Base-by-base conservation (phyloP, 2,113 vertebrate genomes). In the Malurus cyaneus region DNA sequence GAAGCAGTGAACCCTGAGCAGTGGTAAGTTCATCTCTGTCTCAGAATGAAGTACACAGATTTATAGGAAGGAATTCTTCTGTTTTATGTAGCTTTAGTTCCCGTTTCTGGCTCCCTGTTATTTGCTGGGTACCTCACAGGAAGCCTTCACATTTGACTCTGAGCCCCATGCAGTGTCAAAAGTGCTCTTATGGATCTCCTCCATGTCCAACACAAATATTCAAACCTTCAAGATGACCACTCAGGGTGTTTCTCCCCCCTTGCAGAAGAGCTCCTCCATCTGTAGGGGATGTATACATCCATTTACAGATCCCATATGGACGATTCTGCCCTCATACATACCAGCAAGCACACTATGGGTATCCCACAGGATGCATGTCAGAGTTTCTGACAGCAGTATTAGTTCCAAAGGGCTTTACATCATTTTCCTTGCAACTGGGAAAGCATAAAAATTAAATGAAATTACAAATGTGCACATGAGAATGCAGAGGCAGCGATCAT, bases 21-120 rank as follows among this genome's bases (percentile, higher is more conserved):
- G 7, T 32, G 2, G 2, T 23, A 74, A 70, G 14, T 21, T 9
- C 0, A 0, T 11, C 24, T n/a, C 9, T 49, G 14, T n/a, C 44
- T 59, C 44, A 34, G 65, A 91, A 78, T 44, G n/a, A 89, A 87
- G 9, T 12, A 19, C 20, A 70, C 4, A 19, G 14, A 77, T 77
- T 26, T 76, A n/a, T 11, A 57, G 19, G 11, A 86, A 12, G 2
- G 29, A 74, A 47, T 52, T 80, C 9, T 26, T 74, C 56, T 80
- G 31, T 1, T 73, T 60, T 61, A 14, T 54, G 18, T 6, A 20
- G 8, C 64, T 86, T 65, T 67, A 32, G 24, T 29, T 74, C 34
- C 14, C 28, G 16, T 74, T 53, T 86, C 47, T 56, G 7, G 3
- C 23, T 56, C 21, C 59, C 29, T 54, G 9, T 42, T 59, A 12